phyloP scores from a whole-genome alignment of 2,113 vertebrate genomes.

The Pygathrix nemaeus region DNA sequence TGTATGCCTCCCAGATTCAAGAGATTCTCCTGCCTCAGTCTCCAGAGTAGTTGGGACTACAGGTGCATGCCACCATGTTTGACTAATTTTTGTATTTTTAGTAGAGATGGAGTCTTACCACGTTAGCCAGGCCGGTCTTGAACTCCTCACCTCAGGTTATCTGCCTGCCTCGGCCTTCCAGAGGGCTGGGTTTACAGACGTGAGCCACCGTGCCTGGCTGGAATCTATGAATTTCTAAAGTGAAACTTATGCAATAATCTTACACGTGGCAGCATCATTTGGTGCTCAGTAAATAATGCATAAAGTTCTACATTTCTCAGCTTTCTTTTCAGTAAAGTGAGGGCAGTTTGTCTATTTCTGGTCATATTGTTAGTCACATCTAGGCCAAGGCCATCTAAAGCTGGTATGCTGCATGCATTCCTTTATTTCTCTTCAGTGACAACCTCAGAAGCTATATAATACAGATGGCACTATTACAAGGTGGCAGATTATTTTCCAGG shows the following conservation, averaged over 20 bases:
- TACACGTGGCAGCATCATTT: not conserved
- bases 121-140: no score
- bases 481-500: not conserved
- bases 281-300: not conserved
- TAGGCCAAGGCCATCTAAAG: not conserved
- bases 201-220: no score
- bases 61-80: no score
- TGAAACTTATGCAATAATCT: not conserved
- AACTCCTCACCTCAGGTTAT: no score
- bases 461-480: not conserved
- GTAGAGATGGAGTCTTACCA: no score
- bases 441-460: not conserved
- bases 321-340: not conserved
- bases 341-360: not conserved
- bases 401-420: not conserved
- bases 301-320: not conserved
- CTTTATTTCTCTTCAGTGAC: not conserved
- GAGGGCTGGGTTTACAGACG: no score
- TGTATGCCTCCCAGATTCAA: no score
- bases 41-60: no score
- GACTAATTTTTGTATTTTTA: no score
- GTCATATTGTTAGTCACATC: not conserved
- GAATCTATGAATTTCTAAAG: not conserved
- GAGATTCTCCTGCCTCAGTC: no score
- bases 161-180: no score